These are phyloP conservation scores for Apeira syringaria DNA, from an alignment of 2,888 invertebrate species.

Conservation along the genomic window DNA sequence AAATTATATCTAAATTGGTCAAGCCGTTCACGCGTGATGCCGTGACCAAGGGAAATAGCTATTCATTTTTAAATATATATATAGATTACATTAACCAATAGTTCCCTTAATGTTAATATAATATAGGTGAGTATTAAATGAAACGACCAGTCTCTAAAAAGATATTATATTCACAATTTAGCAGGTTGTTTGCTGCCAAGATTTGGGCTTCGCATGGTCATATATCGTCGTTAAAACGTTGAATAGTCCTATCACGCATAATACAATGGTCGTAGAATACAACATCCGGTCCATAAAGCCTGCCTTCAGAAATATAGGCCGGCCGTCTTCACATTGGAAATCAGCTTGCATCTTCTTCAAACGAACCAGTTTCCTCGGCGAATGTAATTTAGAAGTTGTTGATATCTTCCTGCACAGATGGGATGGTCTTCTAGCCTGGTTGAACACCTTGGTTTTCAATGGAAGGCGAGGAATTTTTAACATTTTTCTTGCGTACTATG, in stretches of 20 bases:
- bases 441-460: not conserved
- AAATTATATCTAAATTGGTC: too few species aligned
- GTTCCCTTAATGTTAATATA: too few species aligned
- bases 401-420: not conserved
- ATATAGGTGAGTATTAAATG: too few species aligned
- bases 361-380: conserved; percentile 4
- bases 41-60: too few species aligned
- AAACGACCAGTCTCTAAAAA: too few species aligned
- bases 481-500: conserved; percentile 1
- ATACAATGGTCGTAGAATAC: conserved; percentile 37
- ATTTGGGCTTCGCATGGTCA: conserved; percentile 45
- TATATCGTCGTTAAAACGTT: conserved; percentile 32
- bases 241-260: conserved; percentile 22
- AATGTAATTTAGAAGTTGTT: not conserved
- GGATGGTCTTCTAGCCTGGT: not conserved
- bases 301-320: conserved; percentile 41
- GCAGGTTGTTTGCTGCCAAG: conserved; percentile 37
- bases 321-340: conserved; percentile 46
- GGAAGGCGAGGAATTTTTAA: conserved; percentile 1
- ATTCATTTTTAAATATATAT: too few species aligned
- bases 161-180: too few species aligned
- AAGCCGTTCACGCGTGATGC: too few species aligned
- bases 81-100: too few species aligned
- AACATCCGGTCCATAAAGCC: conserved; percentile 42
- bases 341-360: conserved; percentile 46